phyloP scores from a whole-genome alignment of 2,113 vertebrate species.

The Vireo altiloquus region DNA sequence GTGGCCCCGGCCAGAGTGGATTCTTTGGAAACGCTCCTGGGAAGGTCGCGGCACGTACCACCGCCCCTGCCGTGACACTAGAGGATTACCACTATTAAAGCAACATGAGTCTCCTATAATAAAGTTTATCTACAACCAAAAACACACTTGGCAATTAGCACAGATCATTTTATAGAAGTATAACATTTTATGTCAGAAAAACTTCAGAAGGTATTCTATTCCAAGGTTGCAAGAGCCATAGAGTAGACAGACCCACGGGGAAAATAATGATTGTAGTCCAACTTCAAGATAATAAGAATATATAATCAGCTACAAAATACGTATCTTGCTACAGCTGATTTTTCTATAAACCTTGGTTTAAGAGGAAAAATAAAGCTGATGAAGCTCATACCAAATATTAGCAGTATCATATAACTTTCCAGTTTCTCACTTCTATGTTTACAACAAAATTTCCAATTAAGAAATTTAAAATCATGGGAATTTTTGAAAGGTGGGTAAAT shows the following conservation, averaged over 20 bases:
- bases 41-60: no score
- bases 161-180: background rate
- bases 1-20: no score
- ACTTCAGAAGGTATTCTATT: background rate
- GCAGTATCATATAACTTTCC: slow-evolving; percentile 23
- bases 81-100: background rate
- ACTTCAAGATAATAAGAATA: background rate
- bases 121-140: background rate
- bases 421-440: slow-evolving; percentile 39
- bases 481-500: background rate
- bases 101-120: background rate
- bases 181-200: background rate
- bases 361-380: slow-evolving; percentile 20
- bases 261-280: background rate
- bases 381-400: slow-evolving; percentile 32
- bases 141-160: background rate
- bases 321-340: slow-evolving; percentile 18
- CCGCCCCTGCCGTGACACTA: background rate
- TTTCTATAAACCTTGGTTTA: slow-evolving; percentile 55
- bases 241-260: background rate
- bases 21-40: no score
- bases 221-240: background rate
- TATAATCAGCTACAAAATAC: background rate
- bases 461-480: background rate
- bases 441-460: background rate